Evolutionary conservation across 2,113 vertebrate species (phyloP).

Genomic region (Prionailurus bengalensis): DNA sequence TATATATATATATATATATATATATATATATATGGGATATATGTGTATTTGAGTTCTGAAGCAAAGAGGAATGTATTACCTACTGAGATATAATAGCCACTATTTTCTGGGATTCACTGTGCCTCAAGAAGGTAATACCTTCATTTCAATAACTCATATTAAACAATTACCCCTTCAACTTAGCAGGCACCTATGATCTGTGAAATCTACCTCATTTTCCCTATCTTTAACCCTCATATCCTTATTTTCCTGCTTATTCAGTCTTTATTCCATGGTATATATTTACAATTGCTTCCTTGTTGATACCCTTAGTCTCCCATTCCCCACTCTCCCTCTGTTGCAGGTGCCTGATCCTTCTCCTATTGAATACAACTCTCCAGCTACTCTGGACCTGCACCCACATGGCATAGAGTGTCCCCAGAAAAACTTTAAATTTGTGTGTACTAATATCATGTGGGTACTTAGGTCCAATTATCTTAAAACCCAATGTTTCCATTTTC

Average conservation of each 20-base stretch:
- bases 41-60: background rate
- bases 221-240: background rate
- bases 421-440: background rate
- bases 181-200: background rate
- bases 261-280: background rate
- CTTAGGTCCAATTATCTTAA: background rate
- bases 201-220: background rate
- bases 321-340: background rate
- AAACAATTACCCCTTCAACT: background rate
- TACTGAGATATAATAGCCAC: background rate
- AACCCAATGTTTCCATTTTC: background rate
- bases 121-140: background rate
- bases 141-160: slow-evolving; percentile 45
- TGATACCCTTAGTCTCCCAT: background rate
- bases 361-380: background rate
- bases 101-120: background rate
- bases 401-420: background rate
- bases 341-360: background rate
- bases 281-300: background rate
- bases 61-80: background rate
- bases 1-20: too few species aligned
- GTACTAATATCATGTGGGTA: background rate
- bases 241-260: background rate
- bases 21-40: background rate
- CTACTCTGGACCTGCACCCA: background rate